Percentiles rank a stretch among this genome's conserved stretches.
Conservation (phyloP, 64 coral and sea anemone genomes). For the Stichodactyla helianthus region DNA sequence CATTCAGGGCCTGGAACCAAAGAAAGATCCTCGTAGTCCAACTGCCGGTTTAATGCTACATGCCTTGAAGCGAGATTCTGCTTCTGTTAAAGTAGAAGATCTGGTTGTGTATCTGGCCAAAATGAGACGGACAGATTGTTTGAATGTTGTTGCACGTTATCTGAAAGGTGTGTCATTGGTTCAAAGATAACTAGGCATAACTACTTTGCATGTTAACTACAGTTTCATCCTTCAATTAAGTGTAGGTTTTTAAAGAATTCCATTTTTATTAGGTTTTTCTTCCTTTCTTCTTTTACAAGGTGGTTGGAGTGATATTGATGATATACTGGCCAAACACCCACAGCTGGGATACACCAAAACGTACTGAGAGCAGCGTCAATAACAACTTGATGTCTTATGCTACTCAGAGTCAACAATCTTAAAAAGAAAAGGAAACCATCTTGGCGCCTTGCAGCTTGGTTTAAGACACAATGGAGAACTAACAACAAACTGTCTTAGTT, state of each 20-base stretch:
- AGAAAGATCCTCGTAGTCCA: slow-evolving; percentile 12
- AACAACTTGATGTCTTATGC: not conserved
- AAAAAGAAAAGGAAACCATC: not conserved
- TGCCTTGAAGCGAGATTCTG: not conserved
- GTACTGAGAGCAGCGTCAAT: not conserved
- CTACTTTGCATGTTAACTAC: no score
- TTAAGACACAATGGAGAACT: not conserved
- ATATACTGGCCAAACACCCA: slow-evolving; percentile 5
- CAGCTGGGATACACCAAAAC: not conserved
- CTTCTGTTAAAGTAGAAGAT: not conserved
- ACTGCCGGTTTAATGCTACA: not conserved
- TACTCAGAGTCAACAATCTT: not conserved
- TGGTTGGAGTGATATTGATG: slow-evolving; percentile 6
- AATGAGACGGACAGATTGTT: slow-evolving; percentile 13
- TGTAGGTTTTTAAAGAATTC: not conserved
- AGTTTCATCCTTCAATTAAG: no score
- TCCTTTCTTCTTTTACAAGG: not conserved
- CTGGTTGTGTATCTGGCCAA: slow-evolving; percentile 16
- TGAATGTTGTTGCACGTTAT: slow-evolving; percentile 26
- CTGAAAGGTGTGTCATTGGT: slow-evolving; percentile 15
- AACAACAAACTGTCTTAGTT: not conserved
- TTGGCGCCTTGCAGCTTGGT: not conserved
- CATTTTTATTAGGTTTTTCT: not conserved
- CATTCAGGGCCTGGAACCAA: not conserved
- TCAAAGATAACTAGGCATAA: no score